These are phyloP conservation scores for Holocentrus rufus DNA, from an alignment of 2,797 vertebrate species.

Conservation along the genomic window DNA sequence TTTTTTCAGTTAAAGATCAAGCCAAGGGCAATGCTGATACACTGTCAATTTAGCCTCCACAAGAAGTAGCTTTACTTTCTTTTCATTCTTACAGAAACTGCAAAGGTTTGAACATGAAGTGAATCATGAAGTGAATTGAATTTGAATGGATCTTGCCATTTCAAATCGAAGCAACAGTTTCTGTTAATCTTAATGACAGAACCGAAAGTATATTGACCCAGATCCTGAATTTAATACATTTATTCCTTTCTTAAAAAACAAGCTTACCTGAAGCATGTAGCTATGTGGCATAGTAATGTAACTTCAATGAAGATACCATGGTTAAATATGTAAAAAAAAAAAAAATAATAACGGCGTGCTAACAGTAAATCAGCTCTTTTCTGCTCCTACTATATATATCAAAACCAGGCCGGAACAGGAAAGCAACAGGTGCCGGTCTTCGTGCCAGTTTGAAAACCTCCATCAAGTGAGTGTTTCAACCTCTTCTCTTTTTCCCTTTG, in stretches of 20 bases:
- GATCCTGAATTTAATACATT: conserved; percentile 26
- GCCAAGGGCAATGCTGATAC: conserved; percentile 20
- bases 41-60: conserved; percentile 25
- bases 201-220: conserved; percentile 31
- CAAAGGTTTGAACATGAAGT: conserved; percentile 42
- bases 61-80: conserved; percentile 11
- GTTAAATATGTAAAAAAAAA: conserved; percentile 56
- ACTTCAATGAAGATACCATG: conserved; percentile 13
- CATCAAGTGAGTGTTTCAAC: conserved; percentile 16
- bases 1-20: conserved; percentile 41
- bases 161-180: conserved; percentile 26
- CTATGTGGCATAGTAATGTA: conserved; percentile 47
- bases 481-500: conserved; percentile 35
- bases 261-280: conserved; percentile 26
- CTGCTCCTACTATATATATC: background rate
- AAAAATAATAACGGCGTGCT: conserved; percentile 61
- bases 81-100: conserved; percentile 36
- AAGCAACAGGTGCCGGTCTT: conserved; percentile 13
- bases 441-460: conserved; percentile 47
- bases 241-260: conserved; percentile 4
- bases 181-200: conserved; percentile 33
- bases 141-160: conserved; percentile 44
- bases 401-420: conserved; percentile 35
- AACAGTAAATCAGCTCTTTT: conserved; percentile 60
- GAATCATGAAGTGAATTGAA: conserved; percentile 43